phyloP scores from a whole-genome alignment of 2,113 vertebrate species.

The Nothocercus julius region DNA sequence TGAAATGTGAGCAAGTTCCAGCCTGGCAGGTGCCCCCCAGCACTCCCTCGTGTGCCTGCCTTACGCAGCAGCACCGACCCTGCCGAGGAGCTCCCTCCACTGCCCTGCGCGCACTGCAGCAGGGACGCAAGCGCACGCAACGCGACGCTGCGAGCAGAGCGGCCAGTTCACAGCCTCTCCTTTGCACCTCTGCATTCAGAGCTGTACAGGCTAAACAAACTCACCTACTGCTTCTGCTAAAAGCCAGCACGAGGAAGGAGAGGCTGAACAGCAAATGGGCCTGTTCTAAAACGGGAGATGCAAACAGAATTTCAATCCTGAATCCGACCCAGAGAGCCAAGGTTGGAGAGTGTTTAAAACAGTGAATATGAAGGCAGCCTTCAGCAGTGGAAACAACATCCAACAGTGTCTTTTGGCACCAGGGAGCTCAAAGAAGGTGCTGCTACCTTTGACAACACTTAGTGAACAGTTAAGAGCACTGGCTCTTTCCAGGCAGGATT shows the following conservation, averaged over 20 bases:
- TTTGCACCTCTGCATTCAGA: not conserved
- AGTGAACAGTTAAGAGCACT: not conserved
- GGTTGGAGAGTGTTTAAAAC: not conserved
- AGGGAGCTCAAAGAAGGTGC: not conserved
- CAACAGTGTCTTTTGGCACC: not conserved
- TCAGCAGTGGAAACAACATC: not conserved
- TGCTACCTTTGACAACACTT: not conserved
- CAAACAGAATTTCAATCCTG: not conserved
- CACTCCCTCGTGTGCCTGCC: fast-evolving
- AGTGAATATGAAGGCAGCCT: not conserved
- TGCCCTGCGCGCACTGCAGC: too few relatives aligned
- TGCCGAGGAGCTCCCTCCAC: not conserved
- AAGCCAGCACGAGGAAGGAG: not conserved
- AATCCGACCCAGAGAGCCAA: not conserved
- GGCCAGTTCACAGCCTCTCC: not conserved
- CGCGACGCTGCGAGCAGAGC: not conserved
- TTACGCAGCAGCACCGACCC: not conserved
- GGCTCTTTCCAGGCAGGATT: not conserved
- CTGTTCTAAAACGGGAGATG: not conserved
- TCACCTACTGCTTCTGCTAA: not conserved
- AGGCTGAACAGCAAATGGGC: not conserved
- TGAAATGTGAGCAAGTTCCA: not conserved
- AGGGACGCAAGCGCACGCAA: not conserved
- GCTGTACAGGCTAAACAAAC: not conserved
- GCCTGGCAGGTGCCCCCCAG: not conserved